Evolutionary conservation across 1,140 invertebrate genomes (phyloP), one percentile per base, ranked within the genome.

Genomic region (Globodera rostochiensis): DNA sequence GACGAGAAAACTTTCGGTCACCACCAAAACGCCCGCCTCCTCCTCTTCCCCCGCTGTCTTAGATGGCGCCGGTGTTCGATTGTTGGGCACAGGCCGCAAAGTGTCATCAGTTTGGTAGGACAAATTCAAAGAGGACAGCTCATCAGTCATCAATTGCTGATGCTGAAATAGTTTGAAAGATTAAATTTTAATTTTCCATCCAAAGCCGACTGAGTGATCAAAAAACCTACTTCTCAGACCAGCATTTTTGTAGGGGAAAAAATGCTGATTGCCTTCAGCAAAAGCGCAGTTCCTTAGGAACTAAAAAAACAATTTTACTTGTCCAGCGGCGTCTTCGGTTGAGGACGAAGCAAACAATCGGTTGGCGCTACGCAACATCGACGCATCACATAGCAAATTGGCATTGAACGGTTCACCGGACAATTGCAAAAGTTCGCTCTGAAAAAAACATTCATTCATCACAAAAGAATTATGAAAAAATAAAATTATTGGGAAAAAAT

Each of bases 351-450:
- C 6, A 64, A 64, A 64, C 13, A 64, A 64, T n/a, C 19, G 57
- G 57, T 19, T 19, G 57, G 57, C 57, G 0, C 50, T 53, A 4
- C 36, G 36, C 36, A 36, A 36, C 36, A 1, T 36, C 3, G 36
- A 36, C 36, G 36, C 2, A 36, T 36, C 36, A 36, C 36, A 36
- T 2, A 36, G 36, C 36, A 36, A 36, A 36, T 36, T 36, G 36
- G 13, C 19, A 19, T 64, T 11, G 19, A 64, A 64, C 13, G 57
- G 13, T 25, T 71, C 69, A 71, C 69, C 46, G 25, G 77, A 60
- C 25, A 78, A 46, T 70, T 78, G 77, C 66, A 78, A 66, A 13
- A 70, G 47, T 69, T 78, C 77, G 50, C 64, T 78, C 77, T 78
- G 19, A 49, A 77, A 60, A 67, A n/a, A 69, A 6, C 45, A 49